These are phyloP conservation scores for Oophaga pumilio DNA, from an alignment of 2,113 vertebrate species.

Conservation along the genomic window DNA sequence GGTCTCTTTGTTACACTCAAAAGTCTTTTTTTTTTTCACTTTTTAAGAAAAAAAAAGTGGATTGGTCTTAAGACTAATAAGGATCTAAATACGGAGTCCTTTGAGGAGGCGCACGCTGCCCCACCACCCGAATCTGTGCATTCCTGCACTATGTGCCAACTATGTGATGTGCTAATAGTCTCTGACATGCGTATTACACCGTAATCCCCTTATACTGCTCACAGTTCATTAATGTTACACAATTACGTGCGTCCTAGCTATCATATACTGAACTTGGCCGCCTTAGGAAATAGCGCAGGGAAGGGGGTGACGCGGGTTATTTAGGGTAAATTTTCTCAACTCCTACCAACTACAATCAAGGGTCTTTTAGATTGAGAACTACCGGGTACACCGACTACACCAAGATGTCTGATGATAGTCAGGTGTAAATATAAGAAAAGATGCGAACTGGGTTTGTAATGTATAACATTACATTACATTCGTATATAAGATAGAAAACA, in stretches of 20 bases:
- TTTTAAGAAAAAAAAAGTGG: not conserved
- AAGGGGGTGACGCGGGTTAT: not conserved
- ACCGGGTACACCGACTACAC: too few relatives aligned
- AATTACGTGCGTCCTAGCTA: not conserved
- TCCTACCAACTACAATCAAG: not conserved
- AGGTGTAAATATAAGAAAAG: too few relatives aligned
- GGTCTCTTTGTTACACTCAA: constrained; percentile 39
- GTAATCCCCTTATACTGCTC: not conserved
- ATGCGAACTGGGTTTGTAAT: too few relatives aligned
- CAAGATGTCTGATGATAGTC: too few relatives aligned
- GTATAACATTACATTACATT: too few relatives aligned
- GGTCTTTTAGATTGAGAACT: too few relatives aligned
- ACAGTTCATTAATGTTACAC: constrained; percentile 8
- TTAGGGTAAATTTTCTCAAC: not conserved
- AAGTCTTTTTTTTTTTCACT: not conserved
- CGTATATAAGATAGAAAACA: too few relatives aligned
- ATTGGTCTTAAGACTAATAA: constrained; percentile 30
- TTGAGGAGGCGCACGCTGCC: not conserved
- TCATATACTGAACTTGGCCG: not conserved
- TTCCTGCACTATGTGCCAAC: constrained; percentile 1
- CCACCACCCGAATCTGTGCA: not conserved
- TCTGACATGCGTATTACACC: not conserved
- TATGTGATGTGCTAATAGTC: constrained; percentile 1
- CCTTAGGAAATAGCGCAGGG: not conserved
- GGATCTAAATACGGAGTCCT: not conserved